phyloP scores from a whole-genome alignment of 2,797 vertebrate genomes.

The Periparus ater region DNA sequence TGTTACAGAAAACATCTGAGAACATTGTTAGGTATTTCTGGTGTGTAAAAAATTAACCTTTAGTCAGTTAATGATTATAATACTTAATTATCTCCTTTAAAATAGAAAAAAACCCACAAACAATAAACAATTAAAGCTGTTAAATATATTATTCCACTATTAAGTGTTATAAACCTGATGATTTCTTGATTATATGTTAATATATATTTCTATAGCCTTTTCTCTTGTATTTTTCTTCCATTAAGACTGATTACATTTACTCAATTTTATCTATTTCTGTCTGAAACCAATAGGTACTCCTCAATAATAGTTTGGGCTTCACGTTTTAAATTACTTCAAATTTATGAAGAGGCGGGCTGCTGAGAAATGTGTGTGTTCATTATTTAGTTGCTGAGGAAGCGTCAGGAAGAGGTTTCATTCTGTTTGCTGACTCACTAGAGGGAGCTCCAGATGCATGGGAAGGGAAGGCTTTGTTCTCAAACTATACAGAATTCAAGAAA shows the following conservation, averaged over 20 bases:
- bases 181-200: neutral
- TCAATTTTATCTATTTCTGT: neutral
- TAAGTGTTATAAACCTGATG: neutral
- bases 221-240: neutral
- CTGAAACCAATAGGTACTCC: neutral
- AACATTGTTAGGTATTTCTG: neutral
- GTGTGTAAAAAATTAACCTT: neutral
- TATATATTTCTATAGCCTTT: neutral
- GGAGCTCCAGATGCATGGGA: slow-evolving; percentile 73
- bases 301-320: neutral
- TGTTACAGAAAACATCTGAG: slow-evolving; percentile 18
- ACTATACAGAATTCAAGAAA: neutral
- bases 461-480: slow-evolving; percentile 28
- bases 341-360: neutral
- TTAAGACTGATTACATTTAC: neutral
- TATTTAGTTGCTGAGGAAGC: neutral
- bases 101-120: neutral
- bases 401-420: neutral
- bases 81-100: neutral
- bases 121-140: neutral
- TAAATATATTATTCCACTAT: neutral
- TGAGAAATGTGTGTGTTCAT: neutral
- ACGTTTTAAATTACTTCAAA: neutral
- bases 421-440: slow-evolving; percentile 66
- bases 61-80: neutral